These are phyloP conservation scores for Zaprionus capensis DNA, from an alignment of 1,140 invertebrate species.

Conservation along the genomic window DNA sequence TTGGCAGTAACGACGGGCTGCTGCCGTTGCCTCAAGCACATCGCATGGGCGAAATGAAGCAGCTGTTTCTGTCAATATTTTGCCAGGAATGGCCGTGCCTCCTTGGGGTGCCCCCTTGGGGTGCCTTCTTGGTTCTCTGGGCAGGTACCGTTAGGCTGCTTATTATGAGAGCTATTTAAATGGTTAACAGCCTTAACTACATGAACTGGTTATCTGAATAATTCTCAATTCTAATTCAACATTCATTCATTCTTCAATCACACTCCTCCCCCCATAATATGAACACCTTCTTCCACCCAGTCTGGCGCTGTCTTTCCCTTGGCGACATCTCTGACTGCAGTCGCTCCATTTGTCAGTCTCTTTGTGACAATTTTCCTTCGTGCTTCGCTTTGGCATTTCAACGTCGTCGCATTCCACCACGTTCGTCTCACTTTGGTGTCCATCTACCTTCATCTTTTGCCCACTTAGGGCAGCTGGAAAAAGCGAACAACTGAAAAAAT, in stretches of 20 bases:
- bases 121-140: neutral
- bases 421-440: neutral
- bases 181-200: neutral
- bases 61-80: conserved; percentile 14
- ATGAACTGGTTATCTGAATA: neutral
- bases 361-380: conserved; percentile 17
- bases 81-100: neutral
- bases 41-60: neutral
- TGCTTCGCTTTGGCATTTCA: neutral
- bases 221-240: neutral
- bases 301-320: neutral
- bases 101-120: neutral
- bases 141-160: neutral
- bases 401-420: neutral
- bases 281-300: neutral
- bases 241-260: neutral
- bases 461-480: neutral
- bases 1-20: conserved; percentile 59
- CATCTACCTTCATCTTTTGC: neutral
- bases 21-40: conserved; percentile 24
- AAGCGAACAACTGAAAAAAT: neutral
- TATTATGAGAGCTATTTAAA: neutral
- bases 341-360: conserved; percentile 19
- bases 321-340: neutral
- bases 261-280: neutral